Evolutionary conservation across 2,113 vertebrate species (phyloP), one percentile per base, ranked within the genome.

Genomic region (Mus spicilegus): DNA sequence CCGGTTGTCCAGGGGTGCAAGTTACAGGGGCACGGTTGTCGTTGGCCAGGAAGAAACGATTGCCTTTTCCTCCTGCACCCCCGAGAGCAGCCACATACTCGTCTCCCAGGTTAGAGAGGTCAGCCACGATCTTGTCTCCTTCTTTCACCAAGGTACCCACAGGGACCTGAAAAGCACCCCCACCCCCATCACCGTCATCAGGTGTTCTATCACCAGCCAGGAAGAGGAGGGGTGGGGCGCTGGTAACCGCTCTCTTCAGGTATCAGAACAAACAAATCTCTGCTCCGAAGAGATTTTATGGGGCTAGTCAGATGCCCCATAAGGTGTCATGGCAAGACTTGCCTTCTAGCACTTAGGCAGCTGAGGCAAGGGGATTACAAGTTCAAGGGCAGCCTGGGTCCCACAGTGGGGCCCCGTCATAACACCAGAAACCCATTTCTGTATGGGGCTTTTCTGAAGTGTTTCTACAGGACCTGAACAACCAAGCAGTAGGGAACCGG

Each of bases 111-210:
- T 75, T 49, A 3, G 98, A 98, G 12, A 99, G 99, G 96, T 99
- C 99, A 13, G 98, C 98, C 67, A 99, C 97, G 0, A 98, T 94
- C 8, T 51, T 26, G 2, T 97, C 97, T 14, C 99, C 90, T 91
- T 99, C 99, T 98, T 99, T 99, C 85, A 99, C 99, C 42, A 99
- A n/a, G 0, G 99, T 99, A 87, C 99, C 99, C 11, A 99, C 0
- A 3, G 99, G 99, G 26, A 99, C 99, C 99, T 99, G 94, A 9
- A 91, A 90, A 82, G 46, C 2, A 90, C 8, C 4, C 77, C 54
- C 0, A 1, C 2, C 76, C 51, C 19, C 72, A 39, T 6, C 42
- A 51, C 13, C 6, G 8, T 1, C 51, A 81, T 28, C 58, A 84
- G 42, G 58, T 46, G 70, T n/a, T 10, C 26, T 36, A 10, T 30